Conservation (phyloP, 2,888 invertebrate genomes). For the Conchocele bisecta region DNA sequence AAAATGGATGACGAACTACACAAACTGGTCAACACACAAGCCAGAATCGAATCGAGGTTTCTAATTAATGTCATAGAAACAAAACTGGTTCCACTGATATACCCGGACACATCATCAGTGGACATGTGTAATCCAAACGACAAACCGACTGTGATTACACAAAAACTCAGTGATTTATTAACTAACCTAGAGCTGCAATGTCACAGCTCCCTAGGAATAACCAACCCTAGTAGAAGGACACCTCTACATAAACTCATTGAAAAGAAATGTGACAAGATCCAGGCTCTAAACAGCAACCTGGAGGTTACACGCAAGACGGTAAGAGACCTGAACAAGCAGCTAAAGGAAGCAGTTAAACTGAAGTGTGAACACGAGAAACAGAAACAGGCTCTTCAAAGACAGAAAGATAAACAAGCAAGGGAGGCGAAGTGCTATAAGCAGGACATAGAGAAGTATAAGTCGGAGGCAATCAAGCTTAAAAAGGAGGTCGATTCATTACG, state of each 20-base stretch:
- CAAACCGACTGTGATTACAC: conserved; percentile 52
- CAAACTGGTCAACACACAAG: too few species aligned
- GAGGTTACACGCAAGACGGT: too few species aligned
- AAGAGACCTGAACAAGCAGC: conserved; percentile 50
- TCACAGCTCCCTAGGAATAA: conserved; percentile 41
- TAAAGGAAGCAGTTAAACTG: conserved; percentile 47
- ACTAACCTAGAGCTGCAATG: conserved; percentile 47
- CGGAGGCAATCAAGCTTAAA: conserved; percentile 45
- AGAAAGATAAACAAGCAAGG: conserved; percentile 64
- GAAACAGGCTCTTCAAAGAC: conserved; percentile 56
- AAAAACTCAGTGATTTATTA: conserved; percentile 48
- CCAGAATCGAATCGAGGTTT: too few species aligned
- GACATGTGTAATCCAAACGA: conserved; percentile 47
- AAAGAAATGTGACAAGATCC: conserved; percentile 41
- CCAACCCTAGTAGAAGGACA: conserved; percentile 32
- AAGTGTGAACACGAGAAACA: conserved; percentile 63
- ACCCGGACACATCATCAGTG: conserved; percentile 11
- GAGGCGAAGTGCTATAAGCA: conserved; percentile 62
- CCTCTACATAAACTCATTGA: conserved; percentile 62
- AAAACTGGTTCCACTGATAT: conserved; percentile 48
- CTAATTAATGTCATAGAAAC: conserved; percentile 31
- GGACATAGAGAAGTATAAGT: conserved; percentile 52
- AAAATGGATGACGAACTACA: conserved; percentile 55
- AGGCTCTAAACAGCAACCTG: conserved; percentile 12
- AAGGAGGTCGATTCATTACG: conserved; percentile 43